These are phyloP conservation scores for Gadopsis marmoratus DNA, from an alignment of 2,797 vertebrate species.

Conservation along the genomic window DNA sequence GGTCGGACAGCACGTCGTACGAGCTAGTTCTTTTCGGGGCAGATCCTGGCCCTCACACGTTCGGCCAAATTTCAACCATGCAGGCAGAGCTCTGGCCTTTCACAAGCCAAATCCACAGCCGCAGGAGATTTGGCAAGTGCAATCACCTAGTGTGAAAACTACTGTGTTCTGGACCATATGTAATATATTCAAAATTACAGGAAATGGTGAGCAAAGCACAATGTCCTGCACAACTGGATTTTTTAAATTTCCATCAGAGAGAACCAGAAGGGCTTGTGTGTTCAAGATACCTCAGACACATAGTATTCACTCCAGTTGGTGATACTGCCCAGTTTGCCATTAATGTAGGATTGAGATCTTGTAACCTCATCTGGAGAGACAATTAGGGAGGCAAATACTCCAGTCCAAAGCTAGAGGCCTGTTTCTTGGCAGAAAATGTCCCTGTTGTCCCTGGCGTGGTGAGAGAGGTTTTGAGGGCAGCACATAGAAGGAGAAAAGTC, in stretches of 20 bases:
- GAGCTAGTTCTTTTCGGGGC: neutral
- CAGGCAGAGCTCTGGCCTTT: conserved; percentile 13
- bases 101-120: conserved; percentile 9
- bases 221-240: neutral
- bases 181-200: conserved; percentile 1
- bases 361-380: conserved; percentile 13
- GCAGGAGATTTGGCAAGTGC: neutral
- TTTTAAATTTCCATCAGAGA: neutral
- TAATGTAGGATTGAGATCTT: neutral
- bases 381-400: neutral
- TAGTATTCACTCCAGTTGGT: neutral
- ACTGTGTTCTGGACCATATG: neutral
- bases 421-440: conserved; percentile 23
- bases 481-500: conserved; percentile 2
- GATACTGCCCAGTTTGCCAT: conserved; percentile 1
- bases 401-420: conserved; percentile 5
- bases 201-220: conserved; percentile 9
- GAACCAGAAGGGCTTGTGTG: neutral
- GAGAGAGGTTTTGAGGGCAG: conserved; percentile 9
- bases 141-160: conserved; percentile 9
- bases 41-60: neutral
- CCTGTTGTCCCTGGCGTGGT: conserved; percentile 13
- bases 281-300: neutral
- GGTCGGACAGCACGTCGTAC: neutral
- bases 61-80: conserved; percentile 4